A percentile compares a stretch with the other conserved stretches of the same genome.
These are phyloP conservation scores for Chloroceryle aenea DNA, from an alignment of 2,113 vertebrate species.

Conservation along the genomic window DNA sequence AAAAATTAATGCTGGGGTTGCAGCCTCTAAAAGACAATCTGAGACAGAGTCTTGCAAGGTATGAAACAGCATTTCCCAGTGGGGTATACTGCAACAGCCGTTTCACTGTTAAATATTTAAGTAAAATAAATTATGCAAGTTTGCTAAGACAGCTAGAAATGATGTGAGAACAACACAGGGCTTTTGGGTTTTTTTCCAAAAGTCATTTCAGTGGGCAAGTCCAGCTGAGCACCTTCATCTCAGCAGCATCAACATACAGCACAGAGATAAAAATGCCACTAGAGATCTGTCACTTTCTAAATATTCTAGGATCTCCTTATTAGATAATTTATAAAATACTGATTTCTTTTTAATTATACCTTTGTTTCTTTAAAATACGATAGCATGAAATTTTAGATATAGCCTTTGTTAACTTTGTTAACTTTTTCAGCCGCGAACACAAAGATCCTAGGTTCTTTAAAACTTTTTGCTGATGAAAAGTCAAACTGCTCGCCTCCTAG, in stretches of 20 bases:
- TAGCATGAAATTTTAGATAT: background rate
- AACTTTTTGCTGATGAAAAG: background rate
- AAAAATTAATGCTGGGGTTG: background rate
- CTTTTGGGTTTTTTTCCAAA: background rate
- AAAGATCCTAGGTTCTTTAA: background rate
- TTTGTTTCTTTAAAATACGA: background rate
- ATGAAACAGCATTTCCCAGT: background rate
- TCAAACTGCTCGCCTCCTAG: background rate
- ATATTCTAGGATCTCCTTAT: background rate
- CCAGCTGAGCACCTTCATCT: background rate
- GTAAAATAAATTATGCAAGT: background rate
- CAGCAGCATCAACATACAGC: background rate
- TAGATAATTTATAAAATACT: background rate
- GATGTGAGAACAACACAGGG: background rate
- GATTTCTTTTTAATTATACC: background rate
- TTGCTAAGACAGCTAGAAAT: background rate
- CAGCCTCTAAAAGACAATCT: background rate
- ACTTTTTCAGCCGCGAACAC: too few relatives aligned
- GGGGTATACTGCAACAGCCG: background rate
- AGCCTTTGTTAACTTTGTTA: background rate
- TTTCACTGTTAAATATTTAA: background rate
- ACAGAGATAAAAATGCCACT: background rate
- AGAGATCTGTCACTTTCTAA: background rate
- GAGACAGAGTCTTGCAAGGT: background rate
- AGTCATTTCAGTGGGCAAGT: background rate